Conservation (phyloP, 2,797 vertebrate species). For the Muraenolepis orangiensis region DNA sequence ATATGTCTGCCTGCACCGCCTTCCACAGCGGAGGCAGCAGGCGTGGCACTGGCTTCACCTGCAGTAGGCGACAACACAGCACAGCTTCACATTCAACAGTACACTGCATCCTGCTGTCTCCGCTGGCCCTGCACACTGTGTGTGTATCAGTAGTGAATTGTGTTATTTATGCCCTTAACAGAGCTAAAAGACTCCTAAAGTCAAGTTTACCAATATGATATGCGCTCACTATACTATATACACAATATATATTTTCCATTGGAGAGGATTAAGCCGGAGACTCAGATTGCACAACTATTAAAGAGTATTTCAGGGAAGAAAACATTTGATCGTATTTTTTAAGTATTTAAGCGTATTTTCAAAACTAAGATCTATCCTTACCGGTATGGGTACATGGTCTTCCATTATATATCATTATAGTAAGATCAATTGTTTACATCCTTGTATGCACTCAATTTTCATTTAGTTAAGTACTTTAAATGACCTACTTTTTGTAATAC, state of each 20-base stretch:
- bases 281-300: not conserved
- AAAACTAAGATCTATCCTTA: not conserved
- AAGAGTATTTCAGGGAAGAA: not conserved
- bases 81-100: not conserved
- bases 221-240: not conserved
- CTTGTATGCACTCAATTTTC: not conserved
- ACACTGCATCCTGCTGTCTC: not conserved
- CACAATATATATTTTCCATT: not conserved
- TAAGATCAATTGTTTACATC: not conserved
- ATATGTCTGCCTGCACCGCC: not conserved
- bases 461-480: not conserved
- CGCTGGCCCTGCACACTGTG: not conserved
- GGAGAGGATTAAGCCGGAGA: too few relatives aligned
- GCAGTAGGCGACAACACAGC: conserved; percentile 1
- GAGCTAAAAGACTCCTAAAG: not conserved
- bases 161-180: not conserved
- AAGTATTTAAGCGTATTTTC: not conserved
- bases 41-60: not conserved
- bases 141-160: not conserved
- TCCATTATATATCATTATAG: not conserved
- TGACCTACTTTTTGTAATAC: not conserved
- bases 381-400: not conserved
- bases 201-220: not conserved
- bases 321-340: not conserved
- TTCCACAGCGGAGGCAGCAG: not conserved